Evolutionary conservation across 1,140 invertebrate genomes (phyloP), one percentile per base, ranked within the genome.

Genomic region (Coelopa frigida): DNA sequence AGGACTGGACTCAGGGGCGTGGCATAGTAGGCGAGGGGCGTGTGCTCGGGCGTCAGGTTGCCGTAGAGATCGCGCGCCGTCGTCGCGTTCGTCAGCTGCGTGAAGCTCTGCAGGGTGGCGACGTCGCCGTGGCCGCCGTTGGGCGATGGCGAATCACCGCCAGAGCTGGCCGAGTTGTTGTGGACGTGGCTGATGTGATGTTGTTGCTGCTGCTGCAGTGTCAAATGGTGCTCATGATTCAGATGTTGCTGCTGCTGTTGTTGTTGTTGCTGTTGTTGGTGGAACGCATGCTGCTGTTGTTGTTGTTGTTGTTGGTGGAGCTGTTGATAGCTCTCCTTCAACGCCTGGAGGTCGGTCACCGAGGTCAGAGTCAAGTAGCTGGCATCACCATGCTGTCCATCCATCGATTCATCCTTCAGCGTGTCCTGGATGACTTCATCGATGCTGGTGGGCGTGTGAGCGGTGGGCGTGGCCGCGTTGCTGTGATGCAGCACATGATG

Each of bases 361-460:
- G 64, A 54, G 11, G 58, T 61, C 7, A 68, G 44, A 31, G 67
- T 57, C 17, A 63, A 59, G 36, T 68, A 68, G 35, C 53, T 64
- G n/a, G 54, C 43, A 26, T 51, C 55, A 22, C 52, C 50, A 22
- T 54, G 53, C 46, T 53, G 44, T 17, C 68, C 60, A 12, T 68
- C 65, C 23, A 61, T 53, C 32, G 59, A 64, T 43, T 69, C 66
- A 31, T 62, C 66, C 40, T 69, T 69, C 1, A 69, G 46, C 5
- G 66, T 68, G 44, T 69, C 66, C 46, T 66, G 58, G 31, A 69
- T 69, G 5, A 69, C 61, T 32, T 69, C 66, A 50, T 69, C 57
- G 2, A 68, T 68, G 44, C 56, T 67, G 20, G 55, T 45, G 3
- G 62, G 53, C 17, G 45, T 22, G 48, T 51, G 39, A 12, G 51